Evolutionary conservation across 1,140 invertebrate genomes (phyloP).

Genomic region (Bicyclus anynana): DNA sequence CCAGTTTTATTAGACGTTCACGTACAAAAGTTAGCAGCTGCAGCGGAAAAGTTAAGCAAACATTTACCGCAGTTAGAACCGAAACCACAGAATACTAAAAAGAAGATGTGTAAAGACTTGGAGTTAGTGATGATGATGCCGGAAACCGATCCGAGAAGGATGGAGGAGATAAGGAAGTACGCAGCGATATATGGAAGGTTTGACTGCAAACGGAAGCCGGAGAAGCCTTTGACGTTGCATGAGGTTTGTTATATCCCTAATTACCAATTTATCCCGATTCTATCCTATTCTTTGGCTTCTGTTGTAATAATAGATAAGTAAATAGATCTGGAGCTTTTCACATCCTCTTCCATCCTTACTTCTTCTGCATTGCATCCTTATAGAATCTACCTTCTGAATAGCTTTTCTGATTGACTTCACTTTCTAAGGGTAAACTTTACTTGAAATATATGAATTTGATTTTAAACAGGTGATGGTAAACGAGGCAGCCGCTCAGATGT

Average conservation of each 20-base stretch:
- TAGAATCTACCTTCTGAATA: too few relatives aligned
- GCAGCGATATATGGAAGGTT: slow-evolving; percentile 97
- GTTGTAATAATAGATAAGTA: too few relatives aligned
- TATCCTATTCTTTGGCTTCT: too few relatives aligned
- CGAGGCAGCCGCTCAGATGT: slow-evolving; percentile 97
- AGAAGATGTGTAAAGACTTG: slow-evolving; percentile 94
- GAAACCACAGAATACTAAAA: slow-evolving; percentile 93
- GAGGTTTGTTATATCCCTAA: slow-evolving; percentile 82
- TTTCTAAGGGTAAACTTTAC: not conserved
- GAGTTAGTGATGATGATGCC: slow-evolving; percentile 94
- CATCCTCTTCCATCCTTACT: too few relatives aligned
- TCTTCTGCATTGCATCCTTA: too few relatives aligned
- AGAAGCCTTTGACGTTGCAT: slow-evolving; percentile 96
- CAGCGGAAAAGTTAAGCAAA: slow-evolving; percentile 89
- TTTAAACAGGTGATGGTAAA: slow-evolving; percentile 92
- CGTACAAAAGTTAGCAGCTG: slow-evolving; percentile 88
- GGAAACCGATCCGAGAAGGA: slow-evolving; percentile 90
- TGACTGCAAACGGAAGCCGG: slow-evolving; percentile 96
- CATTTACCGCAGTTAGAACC: slow-evolving; percentile 91
- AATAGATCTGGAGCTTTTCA: too few relatives aligned
- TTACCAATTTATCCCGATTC: too few relatives aligned
- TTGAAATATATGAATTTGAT: not conserved
- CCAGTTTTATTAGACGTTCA: slow-evolving; percentile 90
- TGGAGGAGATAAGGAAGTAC: slow-evolving; percentile 97
- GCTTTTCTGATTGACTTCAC: not conserved